Evolutionary conservation across 2,797 vertebrate species (phyloP).

Genomic region (Mormyrops boulengeri): DNA sequence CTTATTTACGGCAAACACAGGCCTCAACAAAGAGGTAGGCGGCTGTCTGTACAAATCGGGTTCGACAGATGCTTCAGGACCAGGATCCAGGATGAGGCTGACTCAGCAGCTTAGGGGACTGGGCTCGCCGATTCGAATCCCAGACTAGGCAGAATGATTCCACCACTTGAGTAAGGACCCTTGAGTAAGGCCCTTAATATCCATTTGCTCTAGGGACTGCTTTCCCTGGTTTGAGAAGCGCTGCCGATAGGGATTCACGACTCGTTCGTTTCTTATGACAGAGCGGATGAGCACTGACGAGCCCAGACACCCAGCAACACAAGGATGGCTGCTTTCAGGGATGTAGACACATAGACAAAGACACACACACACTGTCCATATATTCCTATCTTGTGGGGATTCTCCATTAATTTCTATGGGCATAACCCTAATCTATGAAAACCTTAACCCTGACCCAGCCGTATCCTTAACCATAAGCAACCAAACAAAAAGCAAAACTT

Average conservation of each 20-base stretch:
- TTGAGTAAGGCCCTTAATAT: neutral
- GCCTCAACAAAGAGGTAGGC: neutral
- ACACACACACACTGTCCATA: neutral
- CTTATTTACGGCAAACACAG: neutral
- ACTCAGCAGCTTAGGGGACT: neutral
- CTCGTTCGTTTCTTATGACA: neutral
- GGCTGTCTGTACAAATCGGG: neutral
- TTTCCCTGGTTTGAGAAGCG: neutral
- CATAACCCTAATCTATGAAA: neutral
- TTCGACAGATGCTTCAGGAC: neutral
- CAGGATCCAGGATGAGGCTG: neutral
- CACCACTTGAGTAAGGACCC: neutral
- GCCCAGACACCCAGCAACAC: neutral
- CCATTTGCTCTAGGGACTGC: neutral
- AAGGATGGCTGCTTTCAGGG: neutral
- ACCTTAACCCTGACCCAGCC: neutral
- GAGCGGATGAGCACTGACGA: neutral
- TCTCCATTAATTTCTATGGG: neutral
- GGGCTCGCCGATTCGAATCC: neutral
- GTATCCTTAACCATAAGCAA: neutral
- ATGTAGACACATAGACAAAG: neutral
- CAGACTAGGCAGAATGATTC: neutral
- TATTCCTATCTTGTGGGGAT: neutral
- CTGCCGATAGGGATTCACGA: neutral
- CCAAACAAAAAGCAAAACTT: neutral